Conservation (phyloP, 1,140 invertebrate species). For the Aphelenchoides fujianensis region DNA sequence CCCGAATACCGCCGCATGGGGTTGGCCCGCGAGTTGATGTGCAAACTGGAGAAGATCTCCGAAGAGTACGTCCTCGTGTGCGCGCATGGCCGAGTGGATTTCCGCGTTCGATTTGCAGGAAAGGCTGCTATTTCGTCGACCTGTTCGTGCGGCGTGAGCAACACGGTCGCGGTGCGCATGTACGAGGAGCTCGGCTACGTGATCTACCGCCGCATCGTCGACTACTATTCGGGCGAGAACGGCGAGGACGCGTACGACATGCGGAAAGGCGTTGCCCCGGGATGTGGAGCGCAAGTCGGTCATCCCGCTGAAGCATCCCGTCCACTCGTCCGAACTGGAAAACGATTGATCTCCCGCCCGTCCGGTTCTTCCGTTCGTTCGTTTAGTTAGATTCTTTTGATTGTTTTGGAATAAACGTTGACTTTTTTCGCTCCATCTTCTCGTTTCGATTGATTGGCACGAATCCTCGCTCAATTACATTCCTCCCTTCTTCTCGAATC, state of each 20-base stretch:
- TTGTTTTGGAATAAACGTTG: background rate
- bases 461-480: background rate
- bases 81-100: background rate
- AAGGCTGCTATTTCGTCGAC: slow-evolving; percentile 95
- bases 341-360: slow-evolving; percentile 6
- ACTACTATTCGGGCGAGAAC: slow-evolving; percentile 88
- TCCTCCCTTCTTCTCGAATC: no score
- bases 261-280: slow-evolving; percentile 90
- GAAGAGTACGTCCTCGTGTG: slow-evolving; percentile 73
- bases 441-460: slow-evolving; percentile 16
- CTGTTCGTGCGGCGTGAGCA: slow-evolving; percentile 95
- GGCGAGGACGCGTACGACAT: slow-evolving; percentile 99
- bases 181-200: slow-evolving; percentile 94
- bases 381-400: background rate
- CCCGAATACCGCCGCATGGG: slow-evolving; percentile 86
- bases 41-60: slow-evolving; percentile 86
- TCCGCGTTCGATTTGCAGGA: slow-evolving; percentile 72
- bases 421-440: background rate
- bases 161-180: slow-evolving; percentile 94
- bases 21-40: slow-evolving; percentile 87
- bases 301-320: slow-evolving; percentile 85
- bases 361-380: background rate
- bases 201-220: slow-evolving; percentile 87
- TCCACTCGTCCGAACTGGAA: slow-evolving; percentile 89
- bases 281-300: slow-evolving; percentile 87